Conservation (phyloP, 2,113 vertebrate genomes). For the Equus przewalskii region DNA sequence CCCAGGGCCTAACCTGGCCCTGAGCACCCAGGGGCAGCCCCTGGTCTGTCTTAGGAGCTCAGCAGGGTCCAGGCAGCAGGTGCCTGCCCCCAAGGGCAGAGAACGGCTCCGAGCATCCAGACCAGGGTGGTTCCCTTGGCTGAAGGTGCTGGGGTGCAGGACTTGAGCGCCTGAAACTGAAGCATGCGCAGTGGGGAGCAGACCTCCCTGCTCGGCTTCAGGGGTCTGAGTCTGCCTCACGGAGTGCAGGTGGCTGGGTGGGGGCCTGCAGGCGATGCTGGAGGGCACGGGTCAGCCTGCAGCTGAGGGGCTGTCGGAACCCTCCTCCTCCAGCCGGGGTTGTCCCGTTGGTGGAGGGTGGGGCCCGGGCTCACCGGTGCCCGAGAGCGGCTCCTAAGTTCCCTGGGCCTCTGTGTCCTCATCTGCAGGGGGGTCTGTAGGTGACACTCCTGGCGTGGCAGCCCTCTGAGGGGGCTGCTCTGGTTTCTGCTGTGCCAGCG, state of each 20-base stretch:
- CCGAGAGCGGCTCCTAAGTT: background rate
- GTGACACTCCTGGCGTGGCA: background rate
- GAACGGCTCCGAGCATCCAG: no score
- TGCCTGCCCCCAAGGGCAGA: background rate
- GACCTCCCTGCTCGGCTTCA: background rate
- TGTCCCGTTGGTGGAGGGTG: no score
- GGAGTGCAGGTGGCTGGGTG: no score
- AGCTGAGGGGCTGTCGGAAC: background rate
- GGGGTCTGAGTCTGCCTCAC: no score
- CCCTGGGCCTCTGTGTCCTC: background rate
- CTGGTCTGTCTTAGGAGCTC: background rate
- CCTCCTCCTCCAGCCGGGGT: background rate
- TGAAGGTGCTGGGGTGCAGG: background rate
- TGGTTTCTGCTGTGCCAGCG: background rate
- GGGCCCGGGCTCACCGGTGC: no score
- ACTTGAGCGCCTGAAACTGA: background rate
- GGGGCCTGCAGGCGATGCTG: background rate
- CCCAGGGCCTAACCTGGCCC: background rate
- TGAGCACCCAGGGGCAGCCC: no score
- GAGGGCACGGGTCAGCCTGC: background rate
- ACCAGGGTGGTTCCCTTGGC: rapidly evolving
- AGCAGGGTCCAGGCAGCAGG: background rate
- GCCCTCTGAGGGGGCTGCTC: no score
- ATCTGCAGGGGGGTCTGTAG: background rate
- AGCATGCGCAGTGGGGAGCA: background rate